phyloP scores from a whole-genome alignment of 2,797 vertebrate species.

The Spheniscus humboldti region DNA sequence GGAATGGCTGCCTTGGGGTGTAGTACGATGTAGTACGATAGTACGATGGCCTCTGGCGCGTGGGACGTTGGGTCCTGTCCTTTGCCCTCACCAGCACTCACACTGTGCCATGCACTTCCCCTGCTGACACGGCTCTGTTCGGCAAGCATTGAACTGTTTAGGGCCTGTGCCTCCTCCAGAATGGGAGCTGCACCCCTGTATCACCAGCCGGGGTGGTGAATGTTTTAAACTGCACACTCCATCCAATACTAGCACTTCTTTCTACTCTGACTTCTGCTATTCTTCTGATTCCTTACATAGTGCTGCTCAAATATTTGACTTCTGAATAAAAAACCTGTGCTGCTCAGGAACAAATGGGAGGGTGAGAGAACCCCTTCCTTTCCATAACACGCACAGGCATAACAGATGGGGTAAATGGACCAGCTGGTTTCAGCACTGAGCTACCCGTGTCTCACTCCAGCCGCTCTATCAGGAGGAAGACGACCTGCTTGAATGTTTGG shows the following conservation, averaged over 20 bases:
- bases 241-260: not conserved
- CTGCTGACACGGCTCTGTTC: fast-evolving
- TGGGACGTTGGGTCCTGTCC: fast-evolving
- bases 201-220: not conserved
- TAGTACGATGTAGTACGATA: too few species aligned
- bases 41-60: fast-evolving
- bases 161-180: not conserved
- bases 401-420: not conserved
- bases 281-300: not conserved
- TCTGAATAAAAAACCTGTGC: not conserved
- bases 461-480: not conserved
- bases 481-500: not conserved
- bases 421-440: not conserved
- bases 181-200: fast-evolving
- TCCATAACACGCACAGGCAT: not conserved
- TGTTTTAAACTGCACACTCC: not conserved
- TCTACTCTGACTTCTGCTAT: not conserved
- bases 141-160: not conserved
- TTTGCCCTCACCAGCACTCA: not conserved
- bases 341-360: not conserved
- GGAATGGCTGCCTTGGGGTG: not conserved
- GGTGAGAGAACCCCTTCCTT: not conserved
- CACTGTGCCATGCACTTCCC: not conserved
- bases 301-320: not conserved
- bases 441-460: not conserved